Percentiles rank a stretch among this genome's conserved stretches.
These are phyloP conservation scores for Patiria miniata DNA, from an alignment of 35 echinoderm and acorn worm genomes.

Conservation along the genomic window DNA sequence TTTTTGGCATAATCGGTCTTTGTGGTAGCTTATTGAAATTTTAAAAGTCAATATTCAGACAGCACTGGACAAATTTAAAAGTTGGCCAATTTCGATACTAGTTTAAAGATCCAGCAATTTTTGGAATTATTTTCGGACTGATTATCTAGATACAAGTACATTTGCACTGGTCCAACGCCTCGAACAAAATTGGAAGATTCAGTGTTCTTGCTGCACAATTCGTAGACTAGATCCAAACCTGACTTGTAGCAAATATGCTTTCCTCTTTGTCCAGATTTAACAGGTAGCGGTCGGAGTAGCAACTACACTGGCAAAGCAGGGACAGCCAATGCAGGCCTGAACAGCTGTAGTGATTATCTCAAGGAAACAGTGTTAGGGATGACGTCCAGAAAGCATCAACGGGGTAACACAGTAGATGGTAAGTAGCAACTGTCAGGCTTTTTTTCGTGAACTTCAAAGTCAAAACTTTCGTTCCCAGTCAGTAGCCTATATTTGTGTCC, in stretches of 20 bases:
- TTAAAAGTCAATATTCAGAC: too few relatives aligned
- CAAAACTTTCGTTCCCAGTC: too few relatives aligned
- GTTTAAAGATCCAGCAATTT: too few relatives aligned
- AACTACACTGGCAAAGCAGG: conserved; percentile 76
- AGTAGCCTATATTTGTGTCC: too few relatives aligned
- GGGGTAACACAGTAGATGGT: conserved; percentile 76
- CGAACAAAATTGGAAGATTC: too few relatives aligned
- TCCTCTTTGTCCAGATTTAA: conserved; percentile 37
- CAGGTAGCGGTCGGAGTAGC: conserved; percentile 73
- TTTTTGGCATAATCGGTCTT: not conserved
- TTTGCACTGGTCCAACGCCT: too few relatives aligned
- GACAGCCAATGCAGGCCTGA: conserved; percentile 40
- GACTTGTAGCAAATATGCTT: not conserved
- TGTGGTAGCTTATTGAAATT: not conserved
- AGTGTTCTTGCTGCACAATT: too few relatives aligned
- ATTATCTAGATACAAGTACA: too few relatives aligned
- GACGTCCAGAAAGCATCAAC: conserved; percentile 53
- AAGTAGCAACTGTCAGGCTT: not conserved
- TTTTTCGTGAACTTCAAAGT: too few relatives aligned
- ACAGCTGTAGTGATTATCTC: conserved; percentile 74
- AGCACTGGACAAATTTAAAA: too few relatives aligned
- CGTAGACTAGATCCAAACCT: not conserved
- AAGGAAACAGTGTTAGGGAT: conserved; percentile 79
- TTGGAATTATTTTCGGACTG: too few relatives aligned
- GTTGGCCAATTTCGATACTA: too few relatives aligned